These are phyloP conservation scores for Myopa tessellatipennis DNA, from an alignment of 2,888 invertebrate species.

Conservation along the genomic window DNA sequence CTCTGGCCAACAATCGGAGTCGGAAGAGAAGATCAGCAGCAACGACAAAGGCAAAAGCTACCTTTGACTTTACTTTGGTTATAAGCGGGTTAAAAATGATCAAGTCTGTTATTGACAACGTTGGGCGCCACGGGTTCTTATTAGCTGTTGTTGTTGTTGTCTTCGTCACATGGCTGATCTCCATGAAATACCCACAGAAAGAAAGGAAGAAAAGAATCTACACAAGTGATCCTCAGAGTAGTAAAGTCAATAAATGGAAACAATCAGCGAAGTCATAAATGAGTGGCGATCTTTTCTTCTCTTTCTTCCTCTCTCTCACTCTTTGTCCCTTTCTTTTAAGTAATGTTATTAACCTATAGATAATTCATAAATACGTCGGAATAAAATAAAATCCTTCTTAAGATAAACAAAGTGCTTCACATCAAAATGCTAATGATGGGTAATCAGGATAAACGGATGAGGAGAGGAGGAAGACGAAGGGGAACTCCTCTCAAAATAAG, in stretches of 20 bases:
- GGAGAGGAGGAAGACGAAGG: too few relatives aligned
- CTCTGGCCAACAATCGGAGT: not conserved
- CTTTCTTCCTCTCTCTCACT: not conserved
- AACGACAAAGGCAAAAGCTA: not conserved
- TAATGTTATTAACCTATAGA: too few relatives aligned
- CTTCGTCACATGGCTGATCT: not conserved
- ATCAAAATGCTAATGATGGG: slow-evolving; percentile 34
- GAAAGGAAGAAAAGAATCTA: not conserved
- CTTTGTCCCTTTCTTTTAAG: not conserved
- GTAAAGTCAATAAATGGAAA: slow-evolving; percentile 19
- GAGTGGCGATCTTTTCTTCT: not conserved
- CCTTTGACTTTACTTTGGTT: slow-evolving; percentile 6
- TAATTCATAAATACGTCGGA: slow-evolving; percentile 18
- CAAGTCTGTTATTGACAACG: not conserved
- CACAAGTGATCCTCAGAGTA: not conserved
- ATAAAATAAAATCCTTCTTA: slow-evolving; percentile 31
- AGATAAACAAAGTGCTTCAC: slow-evolving; percentile 36
- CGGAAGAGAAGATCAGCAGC: slow-evolving; percentile 11
- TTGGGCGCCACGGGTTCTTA: slow-evolving; percentile 34
- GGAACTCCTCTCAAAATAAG: too few relatives aligned
- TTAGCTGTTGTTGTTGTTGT: slow-evolving; percentile 19
- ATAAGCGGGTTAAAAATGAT: slow-evolving; percentile 7
- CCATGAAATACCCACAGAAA: not conserved
- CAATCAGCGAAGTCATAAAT: slow-evolving; percentile 23
- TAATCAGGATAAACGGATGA: slow-evolving; percentile 29